Conservation (phyloP, 2,888 invertebrate genomes). For the Drosophila multiciliata region DNA sequence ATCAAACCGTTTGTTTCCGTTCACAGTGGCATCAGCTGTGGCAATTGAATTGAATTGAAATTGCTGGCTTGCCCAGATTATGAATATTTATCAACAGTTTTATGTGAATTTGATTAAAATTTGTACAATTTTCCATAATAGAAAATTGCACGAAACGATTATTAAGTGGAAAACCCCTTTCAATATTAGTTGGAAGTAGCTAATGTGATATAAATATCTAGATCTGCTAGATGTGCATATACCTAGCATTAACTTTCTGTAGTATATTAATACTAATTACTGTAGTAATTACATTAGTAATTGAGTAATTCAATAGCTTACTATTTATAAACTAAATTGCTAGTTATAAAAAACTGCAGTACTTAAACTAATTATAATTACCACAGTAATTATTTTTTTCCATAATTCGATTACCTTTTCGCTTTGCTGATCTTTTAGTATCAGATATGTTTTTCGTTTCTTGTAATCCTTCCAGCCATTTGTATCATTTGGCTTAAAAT, state of each 20-base stretch:
- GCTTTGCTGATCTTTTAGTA: slow-evolving; percentile 82
- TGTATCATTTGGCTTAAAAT: slow-evolving; percentile 74
- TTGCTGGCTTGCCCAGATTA: background rate
- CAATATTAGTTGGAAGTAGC: background rate
- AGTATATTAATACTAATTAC: background rate
- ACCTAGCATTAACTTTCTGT: background rate
- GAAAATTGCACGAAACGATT: background rate
- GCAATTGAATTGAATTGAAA: background rate
- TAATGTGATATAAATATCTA: background rate
- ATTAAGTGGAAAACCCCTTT: background rate
- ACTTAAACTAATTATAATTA: too few species aligned
- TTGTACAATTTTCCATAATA: background rate
- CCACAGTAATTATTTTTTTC: background rate
- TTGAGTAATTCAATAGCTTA: background rate
- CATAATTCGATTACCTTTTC: slow-evolving; percentile 75
- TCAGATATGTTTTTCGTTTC: slow-evolving; percentile 83
- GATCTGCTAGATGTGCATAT: background rate
- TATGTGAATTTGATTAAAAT: background rate
- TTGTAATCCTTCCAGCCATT: slow-evolving; percentile 84
- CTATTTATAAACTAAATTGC: background rate
- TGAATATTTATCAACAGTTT: slow-evolving; percentile 2
- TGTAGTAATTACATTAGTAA: background rate
- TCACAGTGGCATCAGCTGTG: slow-evolving; percentile 17
- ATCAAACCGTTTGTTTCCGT: slow-evolving; percentile 37
- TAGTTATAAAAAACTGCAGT: background rate